Evolutionary conservation across 1,140 invertebrate species (phyloP).

Genomic region (Hycleus phaleratus): DNA sequence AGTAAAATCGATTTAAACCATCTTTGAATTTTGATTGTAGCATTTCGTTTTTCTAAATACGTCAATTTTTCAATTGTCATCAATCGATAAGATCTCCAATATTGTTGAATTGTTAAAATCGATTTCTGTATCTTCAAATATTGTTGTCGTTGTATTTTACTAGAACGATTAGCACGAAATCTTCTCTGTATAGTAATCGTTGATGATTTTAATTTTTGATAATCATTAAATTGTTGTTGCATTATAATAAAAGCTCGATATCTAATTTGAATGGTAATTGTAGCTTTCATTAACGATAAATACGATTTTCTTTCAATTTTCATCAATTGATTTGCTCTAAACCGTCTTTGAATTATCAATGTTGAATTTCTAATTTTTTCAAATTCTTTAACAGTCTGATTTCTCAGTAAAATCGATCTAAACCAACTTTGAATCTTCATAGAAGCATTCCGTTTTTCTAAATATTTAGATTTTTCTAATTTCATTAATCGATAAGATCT

Average conservation of each 20-base stretch:
- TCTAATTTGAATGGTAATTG: slow-evolving; percentile 42
- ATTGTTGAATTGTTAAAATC: slow-evolving; percentile 24
- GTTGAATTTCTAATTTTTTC: slow-evolving; percentile 32
- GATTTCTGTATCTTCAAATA: slow-evolving; percentile 24
- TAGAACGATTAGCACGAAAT: slow-evolving; percentile 38
- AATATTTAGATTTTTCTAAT: slow-evolving; percentile 14
- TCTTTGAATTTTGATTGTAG: slow-evolving; percentile 38
- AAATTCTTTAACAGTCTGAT: slow-evolving; percentile 30
- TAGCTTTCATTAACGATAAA: slow-evolving; percentile 33
- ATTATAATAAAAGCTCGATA: slow-evolving; percentile 40
- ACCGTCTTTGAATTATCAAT: slow-evolving; percentile 41
- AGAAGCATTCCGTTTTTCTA: slow-evolving; percentile 20
- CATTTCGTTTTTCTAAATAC: slow-evolving; percentile 18
- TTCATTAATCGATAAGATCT: slow-evolving; percentile 28
- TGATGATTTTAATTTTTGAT: slow-evolving; percentile 38
- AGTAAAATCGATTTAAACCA: slow-evolving; percentile 32
- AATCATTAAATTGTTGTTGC: slow-evolving; percentile 39
- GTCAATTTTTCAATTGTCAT: slow-evolving; percentile 20
- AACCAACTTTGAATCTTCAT: slow-evolving; percentile 36
- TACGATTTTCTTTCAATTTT: slow-evolving; percentile 26
- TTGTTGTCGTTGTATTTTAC: slow-evolving; percentile 23
- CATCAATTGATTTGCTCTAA: slow-evolving; percentile 41
- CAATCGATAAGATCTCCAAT: slow-evolving; percentile 17
- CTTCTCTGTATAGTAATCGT: slow-evolving; percentile 43
- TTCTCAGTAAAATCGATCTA: slow-evolving; percentile 34